These are phyloP conservation scores for Lysandra bellargus DNA, from an alignment of 2,888 invertebrate species.

Conservation along the genomic window DNA sequence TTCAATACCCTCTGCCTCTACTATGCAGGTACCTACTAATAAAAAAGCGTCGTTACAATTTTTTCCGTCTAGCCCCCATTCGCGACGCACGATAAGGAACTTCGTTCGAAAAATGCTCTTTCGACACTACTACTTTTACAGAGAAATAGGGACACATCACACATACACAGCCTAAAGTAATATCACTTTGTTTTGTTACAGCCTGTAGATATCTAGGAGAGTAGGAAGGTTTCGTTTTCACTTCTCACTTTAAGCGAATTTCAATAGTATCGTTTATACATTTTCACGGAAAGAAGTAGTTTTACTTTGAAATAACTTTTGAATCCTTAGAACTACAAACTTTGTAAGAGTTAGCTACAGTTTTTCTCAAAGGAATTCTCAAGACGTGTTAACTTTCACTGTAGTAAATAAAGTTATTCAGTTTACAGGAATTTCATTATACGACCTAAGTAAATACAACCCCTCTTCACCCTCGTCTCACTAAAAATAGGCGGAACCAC, in stretches of 20 bases:
- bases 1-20: too few relatives aligned
- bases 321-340: background rate
- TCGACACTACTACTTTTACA: too few relatives aligned
- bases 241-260: background rate
- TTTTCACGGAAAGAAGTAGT: background rate
- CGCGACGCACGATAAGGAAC: too few relatives aligned
- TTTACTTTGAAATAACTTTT: background rate
- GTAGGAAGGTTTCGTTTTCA: too few relatives aligned
- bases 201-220: too few relatives aligned
- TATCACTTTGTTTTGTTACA: too few relatives aligned
- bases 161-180: too few relatives aligned
- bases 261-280: background rate
- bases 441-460: slow-evolving; percentile 18
- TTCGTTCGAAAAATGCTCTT: too few relatives aligned
- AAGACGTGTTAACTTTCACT: background rate
- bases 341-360: background rate
- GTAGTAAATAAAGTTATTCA: background rate
- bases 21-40: too few relatives aligned
- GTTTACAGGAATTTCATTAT: slow-evolving; percentile 4
- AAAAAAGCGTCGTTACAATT: too few relatives aligned
- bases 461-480: slow-evolving; percentile 26
- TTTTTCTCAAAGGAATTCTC: background rate
- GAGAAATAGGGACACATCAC: too few relatives aligned
- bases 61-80: too few relatives aligned
- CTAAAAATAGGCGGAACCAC: slow-evolving; percentile 17